Evolutionary conservation across 2,888 invertebrate genomes (phyloP), one percentile per base, ranked within the genome.

Genomic region (Lithophane socia): DNA sequence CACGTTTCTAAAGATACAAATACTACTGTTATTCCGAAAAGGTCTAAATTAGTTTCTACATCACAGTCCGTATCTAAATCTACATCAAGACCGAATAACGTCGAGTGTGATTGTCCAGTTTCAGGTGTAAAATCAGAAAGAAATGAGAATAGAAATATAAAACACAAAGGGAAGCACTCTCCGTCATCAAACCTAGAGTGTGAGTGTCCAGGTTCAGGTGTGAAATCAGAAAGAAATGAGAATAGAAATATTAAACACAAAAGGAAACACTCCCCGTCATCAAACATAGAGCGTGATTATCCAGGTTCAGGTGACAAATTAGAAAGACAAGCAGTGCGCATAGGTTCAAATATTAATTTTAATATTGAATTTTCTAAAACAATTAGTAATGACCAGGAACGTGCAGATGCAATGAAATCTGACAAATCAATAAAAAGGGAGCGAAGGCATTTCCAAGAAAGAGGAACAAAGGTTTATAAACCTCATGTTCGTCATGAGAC

Each of bases 261-360:
- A 74, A 13, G 16, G 18, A 68, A 54, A 21, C 54, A 61, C 42
- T 44, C 52, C 1, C 47, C 68, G 42, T 58, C 61, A 24, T 42
- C 64, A 52, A 81, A 66, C 56, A 29, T 66, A 29, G 77, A 72
- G 44, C 24, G 73, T 44, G 77, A 72, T 44, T 29, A 72, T 44
- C 49, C 58, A 72, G 44, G 66, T 69, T 81, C 75, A 47, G 42
- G 18, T 18, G 12, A 9, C 16, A 16, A 9, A 64, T 24, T 16
- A 65, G n/a, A 44, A 44, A 65, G 24, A 73, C 89, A 89, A 85
- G 88, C 78, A 18, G 87, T 90, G 24, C 88, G 88, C 16, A 82
- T 91, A 66, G 89, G 90, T 44, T 92, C 91, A 44, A 88, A 70
- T 66, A 88, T 91, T 61, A 87, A 82, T 77, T 88, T 91, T 61